These are phyloP conservation scores for Seriola dumerili DNA, from an alignment of 2,113 vertebrate genomes.

Conservation along the genomic window DNA sequence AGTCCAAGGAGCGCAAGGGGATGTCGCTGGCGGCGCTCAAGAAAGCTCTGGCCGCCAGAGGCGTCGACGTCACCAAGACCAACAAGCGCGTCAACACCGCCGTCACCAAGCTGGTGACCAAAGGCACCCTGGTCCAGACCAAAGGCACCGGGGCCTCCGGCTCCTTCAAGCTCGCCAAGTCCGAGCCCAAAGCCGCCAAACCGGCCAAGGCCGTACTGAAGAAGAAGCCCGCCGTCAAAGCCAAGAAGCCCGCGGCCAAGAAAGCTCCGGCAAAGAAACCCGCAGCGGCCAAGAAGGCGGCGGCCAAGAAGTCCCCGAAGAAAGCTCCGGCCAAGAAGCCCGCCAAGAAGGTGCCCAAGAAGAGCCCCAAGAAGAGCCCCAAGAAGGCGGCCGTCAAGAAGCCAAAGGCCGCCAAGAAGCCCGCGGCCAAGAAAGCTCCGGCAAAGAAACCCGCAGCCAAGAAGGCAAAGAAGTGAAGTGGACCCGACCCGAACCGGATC, in stretches of 20 bases:
- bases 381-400: conserved; percentile 10
- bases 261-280: neutral
- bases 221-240: neutral
- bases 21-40: conserved; percentile 35
- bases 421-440: neutral
- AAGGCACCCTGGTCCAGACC: neutral
- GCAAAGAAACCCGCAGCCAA: conserved; percentile 9
- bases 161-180: conserved; percentile 47
- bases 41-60: conserved; percentile 21
- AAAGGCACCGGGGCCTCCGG: conserved; percentile 55
- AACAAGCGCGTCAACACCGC: conserved; percentile 51
- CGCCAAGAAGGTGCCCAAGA: neutral
- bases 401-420: conserved; percentile 12
- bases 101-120: conserved; percentile 18
- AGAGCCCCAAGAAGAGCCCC: too few relatives aligned
- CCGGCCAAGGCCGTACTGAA: neutral
- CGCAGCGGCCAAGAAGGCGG: conserved; percentile 29
- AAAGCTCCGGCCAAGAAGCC: conserved; percentile 1
- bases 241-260: conserved; percentile 35
- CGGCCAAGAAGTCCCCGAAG: neutral
- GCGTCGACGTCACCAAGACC: conserved; percentile 21
- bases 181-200: conserved; percentile 19
- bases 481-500: neutral
- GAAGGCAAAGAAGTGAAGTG: conserved; percentile 28
- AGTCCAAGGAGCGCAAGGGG: conserved; percentile 34